Conservation (phyloP, 2,113 vertebrate genomes). For the Pelecanus crispus region DNA sequence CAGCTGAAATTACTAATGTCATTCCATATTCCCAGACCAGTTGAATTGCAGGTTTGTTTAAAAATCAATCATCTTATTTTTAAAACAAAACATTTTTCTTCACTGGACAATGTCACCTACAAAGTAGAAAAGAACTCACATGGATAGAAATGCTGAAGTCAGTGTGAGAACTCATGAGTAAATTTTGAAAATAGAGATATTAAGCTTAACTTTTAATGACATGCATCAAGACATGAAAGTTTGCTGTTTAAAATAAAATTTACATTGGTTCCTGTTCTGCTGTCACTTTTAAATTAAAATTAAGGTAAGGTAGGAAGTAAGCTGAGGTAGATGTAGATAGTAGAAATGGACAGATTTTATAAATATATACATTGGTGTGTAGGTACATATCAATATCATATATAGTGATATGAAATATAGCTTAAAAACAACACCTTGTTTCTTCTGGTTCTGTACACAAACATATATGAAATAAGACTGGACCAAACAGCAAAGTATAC, state of each 20-base stretch:
- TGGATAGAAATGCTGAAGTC: not conserved
- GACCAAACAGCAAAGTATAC: not conserved
- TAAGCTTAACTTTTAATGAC: not conserved
- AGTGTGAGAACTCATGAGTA: not conserved
- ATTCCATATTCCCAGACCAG: not conserved
- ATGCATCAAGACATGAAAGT: not conserved
- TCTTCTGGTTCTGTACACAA: not conserved
- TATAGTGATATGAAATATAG: not conserved
- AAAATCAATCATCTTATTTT: not conserved
- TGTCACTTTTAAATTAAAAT: not conserved
- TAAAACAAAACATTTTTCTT: not conserved
- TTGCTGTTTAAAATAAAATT: not conserved
- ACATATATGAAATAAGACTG: not conserved
- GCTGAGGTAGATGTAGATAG: not conserved
- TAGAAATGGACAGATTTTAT: not conserved
- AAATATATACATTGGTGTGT: not conserved
- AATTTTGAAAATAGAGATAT: not conserved
- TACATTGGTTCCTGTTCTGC: not conserved
- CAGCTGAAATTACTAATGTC: not conserved
- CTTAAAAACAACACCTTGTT: not conserved
- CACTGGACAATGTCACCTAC: not conserved
- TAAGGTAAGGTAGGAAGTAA: not conserved
- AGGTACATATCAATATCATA: not conserved
- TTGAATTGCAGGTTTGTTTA: not conserved
- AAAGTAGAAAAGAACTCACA: not conserved